Base-by-base conservation (phyloP, 2,888 invertebrate genomes). In the Drosophila lacicola region DNA sequence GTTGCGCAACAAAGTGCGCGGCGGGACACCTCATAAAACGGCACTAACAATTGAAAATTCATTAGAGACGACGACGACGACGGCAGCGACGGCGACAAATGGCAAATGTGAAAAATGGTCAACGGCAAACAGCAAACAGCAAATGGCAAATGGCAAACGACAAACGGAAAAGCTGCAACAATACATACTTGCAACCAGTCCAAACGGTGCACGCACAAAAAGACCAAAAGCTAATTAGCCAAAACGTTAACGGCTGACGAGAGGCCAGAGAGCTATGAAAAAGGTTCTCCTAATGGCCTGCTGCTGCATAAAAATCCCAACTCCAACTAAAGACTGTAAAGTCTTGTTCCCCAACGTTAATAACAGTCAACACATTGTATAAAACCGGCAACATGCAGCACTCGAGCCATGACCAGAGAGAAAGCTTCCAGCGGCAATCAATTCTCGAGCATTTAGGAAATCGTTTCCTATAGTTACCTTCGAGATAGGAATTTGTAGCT, bases 1-100 rank as follows among this genome's bases (percentile, higher is more conserved):
- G 79, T 85, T 82, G 75, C 83, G 83, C 83, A 86, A 82, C 83
- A 82, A 82, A 85, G 82, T 82, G 82, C 87, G 55, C 84, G 64
- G 68, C 87, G 87, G 82, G 82, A 81, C 82, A 86, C 77, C 81
- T 81, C 87, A 72, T 83, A 86, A 83, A 77, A 81, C 61, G 68
- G 81, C 71, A 81, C 84, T 79, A 86, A 83, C 82, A 83, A 83
- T 83, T 86, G 84, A 86, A 83, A 83, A 83, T 83, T 86, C 87
- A 86, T 82, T 86, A 80, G 75, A 79, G 67, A 29, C 69, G 61
- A 56, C 51, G 64, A 63, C 46, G 53, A 8, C 66, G 55, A 44
- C 62, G 60, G 9, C 63, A 34, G 13, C 55, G 55, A 37, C 60
- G 53, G 17, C 53, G 19, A 39, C 69, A 61, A 70, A 64, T 55